Conservation (phyloP, 2,797 vertebrate genomes). For the Pteropus rufus region DNA sequence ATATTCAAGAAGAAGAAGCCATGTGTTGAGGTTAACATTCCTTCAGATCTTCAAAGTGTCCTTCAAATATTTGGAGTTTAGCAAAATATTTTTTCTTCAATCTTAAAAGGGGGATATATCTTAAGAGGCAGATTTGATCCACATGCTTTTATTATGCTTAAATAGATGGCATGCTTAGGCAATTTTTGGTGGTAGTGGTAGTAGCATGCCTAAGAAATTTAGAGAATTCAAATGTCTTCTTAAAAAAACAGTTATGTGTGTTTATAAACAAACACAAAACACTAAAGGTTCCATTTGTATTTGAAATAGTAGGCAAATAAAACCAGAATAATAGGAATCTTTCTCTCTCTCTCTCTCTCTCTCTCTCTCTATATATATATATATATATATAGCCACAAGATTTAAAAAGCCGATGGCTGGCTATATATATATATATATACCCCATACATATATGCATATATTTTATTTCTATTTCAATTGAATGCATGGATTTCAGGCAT, state of each 20-base stretch:
- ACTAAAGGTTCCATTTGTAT: background rate
- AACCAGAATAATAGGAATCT: background rate
- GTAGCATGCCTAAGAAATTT: background rate
- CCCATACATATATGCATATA: no score
- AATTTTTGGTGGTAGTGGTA: background rate
- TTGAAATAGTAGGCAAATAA: background rate
- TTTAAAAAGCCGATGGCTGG: no score
- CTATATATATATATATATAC: no score
- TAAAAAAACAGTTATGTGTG: background rate
- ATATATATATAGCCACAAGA: no score
- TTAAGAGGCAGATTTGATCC: slow-evolving; percentile 11
- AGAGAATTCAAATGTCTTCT: background rate
- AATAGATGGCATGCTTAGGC: background rate
- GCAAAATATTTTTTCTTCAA: background rate
- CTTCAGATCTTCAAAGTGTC: background rate
- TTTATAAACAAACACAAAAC: slow-evolving; percentile 5
- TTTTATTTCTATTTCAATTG: background rate
- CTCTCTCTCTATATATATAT: no score
- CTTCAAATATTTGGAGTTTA: slow-evolving; percentile 38
- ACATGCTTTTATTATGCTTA: background rate
- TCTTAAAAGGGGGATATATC: background rate
- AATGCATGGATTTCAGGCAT: background rate
- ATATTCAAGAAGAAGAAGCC: slow-evolving; percentile 9
- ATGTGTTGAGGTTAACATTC: background rate
- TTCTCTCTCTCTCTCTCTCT: no score